Evolutionary conservation across 2,797 vertebrate species (phyloP).

Genomic region (Podarcis siculus): DNA sequence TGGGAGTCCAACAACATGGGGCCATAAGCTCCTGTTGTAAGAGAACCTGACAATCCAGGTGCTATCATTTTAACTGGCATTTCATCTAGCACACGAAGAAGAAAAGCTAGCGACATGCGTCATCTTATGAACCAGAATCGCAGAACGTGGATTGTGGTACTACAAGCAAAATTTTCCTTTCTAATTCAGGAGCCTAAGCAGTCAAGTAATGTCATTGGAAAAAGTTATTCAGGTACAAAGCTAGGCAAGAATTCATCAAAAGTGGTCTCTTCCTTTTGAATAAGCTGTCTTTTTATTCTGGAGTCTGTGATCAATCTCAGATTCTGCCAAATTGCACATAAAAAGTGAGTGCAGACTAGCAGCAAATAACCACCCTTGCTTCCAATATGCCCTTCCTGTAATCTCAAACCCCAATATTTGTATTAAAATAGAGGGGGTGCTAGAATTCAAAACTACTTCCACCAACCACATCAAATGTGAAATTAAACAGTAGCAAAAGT

Average conservation of each 20-base stretch:
- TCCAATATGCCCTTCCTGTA: background rate
- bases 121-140: background rate
- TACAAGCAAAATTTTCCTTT: background rate
- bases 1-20: too few species aligned
- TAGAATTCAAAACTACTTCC: too few species aligned
- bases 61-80: too few species aligned
- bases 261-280: background rate
- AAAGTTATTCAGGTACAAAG: background rate
- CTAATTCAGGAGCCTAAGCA: background rate
- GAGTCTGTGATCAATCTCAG: too few species aligned
- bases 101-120: background rate
- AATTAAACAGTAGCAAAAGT: background rate
- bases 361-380: background rate
- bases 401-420: too few species aligned
- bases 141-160: background rate
- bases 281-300: background rate
- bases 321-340: background rate
- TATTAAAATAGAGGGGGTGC: background rate
- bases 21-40: background rate
- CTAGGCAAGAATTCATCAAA: background rate
- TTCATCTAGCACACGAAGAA: too few species aligned
- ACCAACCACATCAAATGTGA: background rate
- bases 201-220: background rate
- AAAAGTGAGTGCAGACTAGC: too few species aligned
- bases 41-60: background rate